Percentiles rank a stretch among this genome's conserved stretches.
Conservation (phyloP, 2,113 vertebrate species). For the Chrysochloris asiatica region DNA sequence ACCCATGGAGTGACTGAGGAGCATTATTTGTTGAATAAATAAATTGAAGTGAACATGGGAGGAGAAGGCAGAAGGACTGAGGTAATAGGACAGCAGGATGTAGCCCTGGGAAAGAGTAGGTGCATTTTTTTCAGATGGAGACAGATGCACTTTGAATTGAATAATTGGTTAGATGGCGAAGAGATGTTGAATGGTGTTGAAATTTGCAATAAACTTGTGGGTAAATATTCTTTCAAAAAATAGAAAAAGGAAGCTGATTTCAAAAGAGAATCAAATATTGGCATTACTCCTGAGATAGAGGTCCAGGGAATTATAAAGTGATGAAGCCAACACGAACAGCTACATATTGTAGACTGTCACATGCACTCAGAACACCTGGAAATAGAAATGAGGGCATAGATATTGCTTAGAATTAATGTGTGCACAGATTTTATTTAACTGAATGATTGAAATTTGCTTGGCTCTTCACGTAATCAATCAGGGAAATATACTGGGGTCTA, state of each 20-base stretch:
- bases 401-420: background rate
- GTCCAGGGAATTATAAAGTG: background rate
- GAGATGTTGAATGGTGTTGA: background rate
- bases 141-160: background rate
- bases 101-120: background rate
- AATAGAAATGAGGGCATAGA: background rate
- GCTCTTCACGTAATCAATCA: too few relatives aligned
- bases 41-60: background rate
- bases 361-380: background rate
- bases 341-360: background rate
- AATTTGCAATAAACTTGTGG: background rate
- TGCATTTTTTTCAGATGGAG: background rate
- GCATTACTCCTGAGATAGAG: background rate
- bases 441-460: background rate
- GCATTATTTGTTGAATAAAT: background rate
- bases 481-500: too few relatives aligned
- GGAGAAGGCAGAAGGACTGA: background rate
- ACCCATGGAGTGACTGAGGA: background rate
- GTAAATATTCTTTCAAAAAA: slow-evolving; percentile 21
- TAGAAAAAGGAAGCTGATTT: slow-evolving; percentile 26
- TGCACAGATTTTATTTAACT: background rate
- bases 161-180: background rate
- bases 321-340: background rate
- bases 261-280: background rate
- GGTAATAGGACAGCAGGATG: background rate